phyloP scores from a whole-genome alignment of 2,888 invertebrate species.

The Lasioglossum malachurum region DNA sequence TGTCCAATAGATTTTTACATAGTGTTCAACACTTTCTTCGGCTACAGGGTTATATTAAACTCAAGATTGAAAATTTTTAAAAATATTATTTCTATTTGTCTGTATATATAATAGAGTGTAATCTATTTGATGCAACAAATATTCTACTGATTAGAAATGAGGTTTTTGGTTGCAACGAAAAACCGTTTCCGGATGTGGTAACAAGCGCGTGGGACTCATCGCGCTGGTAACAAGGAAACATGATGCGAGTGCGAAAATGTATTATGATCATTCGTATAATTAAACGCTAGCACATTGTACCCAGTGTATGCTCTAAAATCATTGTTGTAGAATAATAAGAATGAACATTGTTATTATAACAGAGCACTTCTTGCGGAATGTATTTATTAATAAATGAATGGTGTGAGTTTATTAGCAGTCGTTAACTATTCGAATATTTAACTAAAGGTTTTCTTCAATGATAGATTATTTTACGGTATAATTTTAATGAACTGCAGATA shows the following conservation, averaged over 20 bases:
- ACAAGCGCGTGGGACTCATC: background rate
- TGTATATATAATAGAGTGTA: no score
- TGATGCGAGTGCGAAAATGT: conserved; percentile 19
- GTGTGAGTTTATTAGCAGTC: background rate
- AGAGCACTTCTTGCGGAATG: background rate
- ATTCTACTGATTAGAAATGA: background rate
- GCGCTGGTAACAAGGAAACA: conserved; percentile 38
- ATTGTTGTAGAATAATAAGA: background rate
- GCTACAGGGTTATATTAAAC: background rate
- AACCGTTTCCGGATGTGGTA: background rate
- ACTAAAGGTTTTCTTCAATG: no score
- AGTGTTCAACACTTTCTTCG: no score
- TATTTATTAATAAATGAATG: background rate
- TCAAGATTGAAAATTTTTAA: no score
- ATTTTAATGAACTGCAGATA: no score
- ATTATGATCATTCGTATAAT: conserved; percentile 1
- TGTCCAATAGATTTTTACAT: no score
- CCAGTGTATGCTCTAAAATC: no score
- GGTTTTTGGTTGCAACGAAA: background rate
- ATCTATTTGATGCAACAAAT: background rate
- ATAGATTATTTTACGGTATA: no score
- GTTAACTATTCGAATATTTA: no score
- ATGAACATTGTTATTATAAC: background rate
- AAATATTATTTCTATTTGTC: background rate
- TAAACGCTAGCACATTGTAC: background rate